Evolutionary conservation across 2,888 invertebrate genomes (phyloP), one percentile per base, ranked within the genome.

Genomic region (Agrotis clavis): DNA sequence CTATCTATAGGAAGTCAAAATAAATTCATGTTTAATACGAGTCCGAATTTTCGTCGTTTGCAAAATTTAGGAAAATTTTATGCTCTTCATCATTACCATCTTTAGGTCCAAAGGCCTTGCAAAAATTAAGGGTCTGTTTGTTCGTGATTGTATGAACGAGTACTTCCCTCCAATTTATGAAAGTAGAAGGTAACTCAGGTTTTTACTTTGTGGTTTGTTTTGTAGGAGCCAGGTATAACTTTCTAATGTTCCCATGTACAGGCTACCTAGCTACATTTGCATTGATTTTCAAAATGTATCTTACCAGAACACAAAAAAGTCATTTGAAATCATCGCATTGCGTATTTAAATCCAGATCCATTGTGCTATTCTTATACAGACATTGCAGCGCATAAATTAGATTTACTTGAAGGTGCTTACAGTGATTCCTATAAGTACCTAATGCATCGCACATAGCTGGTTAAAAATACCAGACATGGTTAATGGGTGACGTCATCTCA

Each of bases 381-480:
- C 53, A 35, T 35, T 57, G 53, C 56, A 57, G 25, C 1, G 61
- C 53, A 79, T 78, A 68, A 57, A 77, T 79, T 65, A 61, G 18
- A 56, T 77, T 65, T n/a, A 64, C 60, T 56, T 30, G 14, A 67
- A 61, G 73, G 14, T 60, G 18, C 21, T 56, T 50, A 13, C 61
- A 53, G 11, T 35, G 30, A 16, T 63, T 57, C 4, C 4, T 45
- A 53, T 77, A 77, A 54, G 21, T 63, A n/a, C n/a, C n/a, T n/a
- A 69, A 79, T 77, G 67, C 79, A 65, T 53, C 45, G 56, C 68
- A 61, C 56, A 65, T 35, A 21, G 18, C 14, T 14, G 21, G 30
- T 45, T 68, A 57, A 62, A 67, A 79, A 79, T 79, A 79, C 45
- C 65, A 54, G 53, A 57, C 69, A 62, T 53, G 30, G 16, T 54